Percentiles rank a stretch among this genome's conserved stretches.
These are phyloP conservation scores for Aleiodes alternator DNA, from an alignment of 2,888 invertebrate species.

Conservation along the genomic window DNA sequence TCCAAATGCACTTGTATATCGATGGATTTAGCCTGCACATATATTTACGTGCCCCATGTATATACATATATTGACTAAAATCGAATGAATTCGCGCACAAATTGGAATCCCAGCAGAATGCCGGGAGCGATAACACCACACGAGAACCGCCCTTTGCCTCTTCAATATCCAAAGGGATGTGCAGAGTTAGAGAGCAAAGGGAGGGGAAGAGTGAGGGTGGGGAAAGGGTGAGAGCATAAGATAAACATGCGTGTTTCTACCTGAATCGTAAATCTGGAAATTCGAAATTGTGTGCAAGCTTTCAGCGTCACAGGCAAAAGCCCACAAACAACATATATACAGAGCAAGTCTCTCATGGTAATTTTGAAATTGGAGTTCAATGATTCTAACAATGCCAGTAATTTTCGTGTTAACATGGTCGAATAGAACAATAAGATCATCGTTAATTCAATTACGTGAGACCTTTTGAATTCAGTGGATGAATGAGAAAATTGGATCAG, in stretches of 20 bases:
- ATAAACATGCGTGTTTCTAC: conserved; percentile 15
- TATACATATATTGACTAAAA: conserved; percentile 8
- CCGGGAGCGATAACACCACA: conserved; percentile 24
- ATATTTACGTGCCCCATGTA: not conserved
- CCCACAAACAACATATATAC: conserved; percentile 3
- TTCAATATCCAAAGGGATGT: not conserved
- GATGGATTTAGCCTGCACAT: not conserved
- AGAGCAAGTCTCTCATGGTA: no score
- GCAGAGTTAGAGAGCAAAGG: not conserved
- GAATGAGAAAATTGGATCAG: no score
- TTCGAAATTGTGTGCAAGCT: conserved; percentile 20
- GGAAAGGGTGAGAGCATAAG: not conserved
- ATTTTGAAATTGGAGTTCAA: no score
- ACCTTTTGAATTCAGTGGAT: no score
- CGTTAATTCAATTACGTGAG: no score
- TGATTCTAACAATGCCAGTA: no score
- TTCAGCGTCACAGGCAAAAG: not conserved
- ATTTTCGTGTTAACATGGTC: no score
- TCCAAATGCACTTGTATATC: not conserved
- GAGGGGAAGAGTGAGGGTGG: not conserved
- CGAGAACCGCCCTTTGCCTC: not conserved
- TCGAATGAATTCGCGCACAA: conserved; percentile 22
- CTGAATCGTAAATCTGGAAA: conserved; percentile 26
- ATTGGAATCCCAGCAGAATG: conserved; percentile 28
- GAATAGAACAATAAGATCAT: no score